phyloP scores from a whole-genome alignment of 2,797 vertebrate genomes.

The Amphiprion clarkii region DNA sequence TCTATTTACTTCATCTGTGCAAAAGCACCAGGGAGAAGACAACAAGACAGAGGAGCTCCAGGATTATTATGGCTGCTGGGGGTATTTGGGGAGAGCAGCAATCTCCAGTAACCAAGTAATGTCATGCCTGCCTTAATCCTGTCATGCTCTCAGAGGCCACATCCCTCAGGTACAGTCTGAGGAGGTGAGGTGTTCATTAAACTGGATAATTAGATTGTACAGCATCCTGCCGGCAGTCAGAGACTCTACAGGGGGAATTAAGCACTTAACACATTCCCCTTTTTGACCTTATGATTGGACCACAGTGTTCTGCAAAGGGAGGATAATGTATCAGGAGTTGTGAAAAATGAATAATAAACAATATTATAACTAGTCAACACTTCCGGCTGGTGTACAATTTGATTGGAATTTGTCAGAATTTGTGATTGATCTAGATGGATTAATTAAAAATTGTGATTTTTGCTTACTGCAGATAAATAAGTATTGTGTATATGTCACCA shows the following conservation, averaged over 20 bases:
- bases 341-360: neutral
- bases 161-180: constrained; percentile 30
- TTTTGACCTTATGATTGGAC: constrained; percentile 11
- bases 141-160: constrained; percentile 38
- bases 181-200: constrained; percentile 40
- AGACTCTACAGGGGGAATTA: constrained; percentile 20
- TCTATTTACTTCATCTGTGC: constrained; percentile 9
- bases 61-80: constrained; percentile 32
- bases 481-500: too few species aligned
- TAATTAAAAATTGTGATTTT: too few species aligned
- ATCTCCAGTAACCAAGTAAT: constrained; percentile 39
- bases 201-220: constrained; percentile 42
- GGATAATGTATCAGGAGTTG: neutral
- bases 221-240: neutral
- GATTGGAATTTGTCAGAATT: too few species aligned
- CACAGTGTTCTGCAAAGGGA: neutral
- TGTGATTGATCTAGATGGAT: too few species aligned
- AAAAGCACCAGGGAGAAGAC: constrained; percentile 22
- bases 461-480: too few species aligned
- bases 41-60: constrained; percentile 17
- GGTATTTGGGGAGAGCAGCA: constrained; percentile 34
- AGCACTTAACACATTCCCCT: constrained; percentile 15
- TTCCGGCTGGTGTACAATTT: too few species aligned
- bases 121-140: constrained; percentile 51
- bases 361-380: neutral